Conservation (phyloP, 1,140 invertebrate species). For the Probaryconus sp. region DNA sequence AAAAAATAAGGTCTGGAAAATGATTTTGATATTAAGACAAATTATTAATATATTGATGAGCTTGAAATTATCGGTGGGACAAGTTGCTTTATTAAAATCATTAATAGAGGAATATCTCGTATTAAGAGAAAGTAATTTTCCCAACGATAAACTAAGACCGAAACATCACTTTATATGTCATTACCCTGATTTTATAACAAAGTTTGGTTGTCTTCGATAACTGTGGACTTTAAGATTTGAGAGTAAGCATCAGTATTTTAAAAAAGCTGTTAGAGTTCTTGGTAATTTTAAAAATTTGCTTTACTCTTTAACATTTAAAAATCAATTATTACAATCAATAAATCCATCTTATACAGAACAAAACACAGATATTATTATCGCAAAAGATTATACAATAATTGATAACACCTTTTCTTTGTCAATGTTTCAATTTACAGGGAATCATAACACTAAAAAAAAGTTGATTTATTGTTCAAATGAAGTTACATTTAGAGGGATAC, state of each 20-base stretch:
- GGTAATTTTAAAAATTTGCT: conserved; percentile 12
- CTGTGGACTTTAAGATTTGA: conserved; percentile 29
- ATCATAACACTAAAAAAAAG: no score
- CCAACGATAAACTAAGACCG: background rate
- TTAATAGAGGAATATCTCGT: conserved; percentile 4
- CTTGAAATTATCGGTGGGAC: conserved; percentile 12
- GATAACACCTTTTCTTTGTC: no score
- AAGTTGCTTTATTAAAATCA: conserved; percentile 9
- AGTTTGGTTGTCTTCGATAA: conserved; percentile 11
- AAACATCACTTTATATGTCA: conserved; percentile 8
- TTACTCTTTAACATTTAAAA: background rate
- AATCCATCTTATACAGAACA: conserved; percentile 3
- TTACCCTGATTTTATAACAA: conserved; percentile 8
- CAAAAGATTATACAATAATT: background rate
- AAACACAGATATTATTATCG: background rate
- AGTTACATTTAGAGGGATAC: background rate
- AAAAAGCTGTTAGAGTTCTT: background rate
- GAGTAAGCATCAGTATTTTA: conserved; percentile 16
- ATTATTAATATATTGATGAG: background rate
- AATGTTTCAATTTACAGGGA: no score
- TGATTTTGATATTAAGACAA: conserved; percentile 1
- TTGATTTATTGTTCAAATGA: no score
- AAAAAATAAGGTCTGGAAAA: conserved; percentile 15
- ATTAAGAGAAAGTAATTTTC: conserved; percentile 12
- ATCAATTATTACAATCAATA: conserved; percentile 12